A percentile compares a stretch with the other conserved stretches of the same genome.
phyloP scores from a whole-genome alignment of 2,113 vertebrate genomes.

The Cynopterus brachyotis region DNA sequence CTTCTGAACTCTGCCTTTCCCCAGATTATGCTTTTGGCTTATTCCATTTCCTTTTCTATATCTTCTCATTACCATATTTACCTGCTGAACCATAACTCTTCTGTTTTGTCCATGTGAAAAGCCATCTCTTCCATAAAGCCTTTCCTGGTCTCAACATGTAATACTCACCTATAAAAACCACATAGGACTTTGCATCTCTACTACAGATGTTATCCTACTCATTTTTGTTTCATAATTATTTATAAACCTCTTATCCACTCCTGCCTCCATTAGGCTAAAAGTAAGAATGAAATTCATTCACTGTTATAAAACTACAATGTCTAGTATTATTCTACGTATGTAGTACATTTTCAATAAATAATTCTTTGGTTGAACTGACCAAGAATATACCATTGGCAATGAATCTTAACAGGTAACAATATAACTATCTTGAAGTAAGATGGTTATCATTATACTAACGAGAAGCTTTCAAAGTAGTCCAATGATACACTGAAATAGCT shows the following conservation, averaged over 20 bases:
- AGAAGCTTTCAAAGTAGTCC: background rate
- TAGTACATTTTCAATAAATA: background rate
- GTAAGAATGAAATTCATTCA: background rate
- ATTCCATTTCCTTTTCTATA: background rate
- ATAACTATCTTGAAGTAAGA: background rate
- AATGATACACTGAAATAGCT: background rate
- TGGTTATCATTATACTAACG: slow-evolving; percentile 2
- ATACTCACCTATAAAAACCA: background rate
- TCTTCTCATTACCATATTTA: background rate
- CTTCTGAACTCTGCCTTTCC: background rate
- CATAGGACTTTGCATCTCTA: background rate
- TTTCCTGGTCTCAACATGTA: background rate
- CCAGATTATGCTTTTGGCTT: background rate
- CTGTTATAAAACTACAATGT: background rate
- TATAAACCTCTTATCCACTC: background rate
- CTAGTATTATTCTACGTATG: background rate
- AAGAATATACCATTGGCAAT: background rate
- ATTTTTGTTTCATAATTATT: background rate
- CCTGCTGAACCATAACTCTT: background rate
- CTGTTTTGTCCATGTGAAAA: background rate
- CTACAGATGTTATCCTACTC: background rate
- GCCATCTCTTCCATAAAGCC: background rate
- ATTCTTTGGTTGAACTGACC: background rate
- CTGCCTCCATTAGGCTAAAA: background rate
- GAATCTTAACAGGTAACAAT: background rate